These are phyloP conservation scores for Anableps anableps DNA, from an alignment of 2,797 vertebrate species.

Conservation along the genomic window DNA sequence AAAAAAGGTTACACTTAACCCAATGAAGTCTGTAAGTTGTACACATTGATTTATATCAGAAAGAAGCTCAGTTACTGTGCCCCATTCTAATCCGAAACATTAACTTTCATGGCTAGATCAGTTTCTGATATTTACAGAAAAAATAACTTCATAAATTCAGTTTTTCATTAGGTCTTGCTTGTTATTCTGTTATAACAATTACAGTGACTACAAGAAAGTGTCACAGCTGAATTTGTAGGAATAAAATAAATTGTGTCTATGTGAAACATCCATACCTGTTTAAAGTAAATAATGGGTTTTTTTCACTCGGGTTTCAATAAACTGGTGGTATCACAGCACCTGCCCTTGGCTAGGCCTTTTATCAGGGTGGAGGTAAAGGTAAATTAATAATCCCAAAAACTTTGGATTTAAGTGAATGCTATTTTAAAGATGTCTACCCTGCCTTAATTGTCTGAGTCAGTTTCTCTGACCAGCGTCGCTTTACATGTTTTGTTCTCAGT, in stretches of 20 bases:
- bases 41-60: background rate
- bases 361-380: too few species aligned
- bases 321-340: background rate
- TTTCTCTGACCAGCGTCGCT: background rate
- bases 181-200: background rate
- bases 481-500: background rate
- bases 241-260: background rate
- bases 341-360: too few species aligned
- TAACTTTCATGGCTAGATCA: background rate
- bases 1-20: background rate
- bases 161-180: background rate
- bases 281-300: background rate
- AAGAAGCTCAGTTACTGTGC: background rate
- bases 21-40: background rate
- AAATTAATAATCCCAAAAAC: background rate
- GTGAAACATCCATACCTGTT: background rate
- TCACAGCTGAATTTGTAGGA: slow-evolving; percentile 17
- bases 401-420: background rate
- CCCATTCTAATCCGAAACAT: background rate
- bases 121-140: background rate
- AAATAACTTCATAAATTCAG: background rate
- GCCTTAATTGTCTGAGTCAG: background rate
- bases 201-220: background rate
- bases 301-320: background rate
- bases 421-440: background rate